Evolutionary conservation across 2,797 vertebrate genomes (phyloP).

Genomic region (Bucorvus abyssinicus): DNA sequence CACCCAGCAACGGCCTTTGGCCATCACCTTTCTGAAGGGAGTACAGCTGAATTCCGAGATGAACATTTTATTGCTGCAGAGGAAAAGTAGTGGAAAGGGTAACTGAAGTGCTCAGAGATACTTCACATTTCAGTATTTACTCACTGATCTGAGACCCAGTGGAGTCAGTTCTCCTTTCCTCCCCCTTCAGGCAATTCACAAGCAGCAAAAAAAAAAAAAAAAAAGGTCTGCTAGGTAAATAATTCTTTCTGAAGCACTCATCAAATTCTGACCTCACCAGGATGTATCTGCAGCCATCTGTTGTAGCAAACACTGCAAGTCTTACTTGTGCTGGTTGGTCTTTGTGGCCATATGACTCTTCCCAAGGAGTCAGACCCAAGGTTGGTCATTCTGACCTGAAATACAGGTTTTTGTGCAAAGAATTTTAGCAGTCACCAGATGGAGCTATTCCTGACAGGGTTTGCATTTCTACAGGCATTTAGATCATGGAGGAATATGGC

Average conservation of each 20-base stretch:
- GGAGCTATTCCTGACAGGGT: background rate
- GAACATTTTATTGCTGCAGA: background rate
- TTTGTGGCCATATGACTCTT: background rate
- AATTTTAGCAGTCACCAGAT: background rate
- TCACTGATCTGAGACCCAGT: background rate
- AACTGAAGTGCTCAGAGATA: background rate
- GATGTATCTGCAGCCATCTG: background rate
- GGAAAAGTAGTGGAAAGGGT: background rate
- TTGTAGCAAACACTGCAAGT: background rate
- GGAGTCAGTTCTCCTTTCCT: background rate
- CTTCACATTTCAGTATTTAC: background rate
- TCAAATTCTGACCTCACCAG: background rate
- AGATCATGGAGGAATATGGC: rapidly evolving
- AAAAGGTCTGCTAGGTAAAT: background rate
- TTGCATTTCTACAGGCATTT: background rate
- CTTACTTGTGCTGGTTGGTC: background rate
- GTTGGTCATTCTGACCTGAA: background rate
- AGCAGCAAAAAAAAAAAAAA: background rate
- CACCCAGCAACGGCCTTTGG: background rate
- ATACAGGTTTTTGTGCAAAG: background rate
- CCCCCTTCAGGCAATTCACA: background rate
- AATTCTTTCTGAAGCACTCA: background rate
- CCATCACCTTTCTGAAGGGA: background rate
- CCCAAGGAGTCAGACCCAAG: background rate
- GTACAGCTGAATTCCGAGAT: background rate